These are phyloP conservation scores for Sarcophilus harrisii DNA, from an alignment of 2,797 vertebrate genomes.

Conservation along the genomic window DNA sequence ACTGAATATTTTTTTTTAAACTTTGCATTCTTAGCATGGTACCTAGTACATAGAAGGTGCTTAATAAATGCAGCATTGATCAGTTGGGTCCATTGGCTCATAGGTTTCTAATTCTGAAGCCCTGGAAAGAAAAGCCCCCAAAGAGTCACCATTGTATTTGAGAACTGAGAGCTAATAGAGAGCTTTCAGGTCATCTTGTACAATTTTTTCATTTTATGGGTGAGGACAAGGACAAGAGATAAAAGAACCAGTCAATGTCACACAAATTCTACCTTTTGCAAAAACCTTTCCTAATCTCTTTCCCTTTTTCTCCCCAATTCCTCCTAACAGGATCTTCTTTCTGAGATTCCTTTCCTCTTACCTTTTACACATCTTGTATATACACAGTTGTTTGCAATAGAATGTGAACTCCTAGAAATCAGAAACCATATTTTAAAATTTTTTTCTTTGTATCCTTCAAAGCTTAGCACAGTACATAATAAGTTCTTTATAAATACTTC, in stretches of 20 bases:
- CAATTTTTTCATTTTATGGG: background rate
- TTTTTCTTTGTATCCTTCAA: background rate
- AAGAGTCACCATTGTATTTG: background rate
- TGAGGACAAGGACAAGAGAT: background rate
- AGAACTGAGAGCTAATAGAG: background rate
- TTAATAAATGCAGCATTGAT: background rate
- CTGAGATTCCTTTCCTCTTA: background rate
- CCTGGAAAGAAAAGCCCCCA: background rate
- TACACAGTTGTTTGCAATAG: background rate
- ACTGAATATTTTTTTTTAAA: background rate
- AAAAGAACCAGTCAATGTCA: background rate
- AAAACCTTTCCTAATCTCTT: background rate
- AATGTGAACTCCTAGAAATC: background rate
- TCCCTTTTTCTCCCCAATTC: background rate
- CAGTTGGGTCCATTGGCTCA: background rate
- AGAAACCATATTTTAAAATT: background rate
- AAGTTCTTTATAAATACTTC: too few species aligned
- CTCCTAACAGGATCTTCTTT: background rate
- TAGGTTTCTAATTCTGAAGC: background rate
- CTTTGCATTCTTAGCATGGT: background rate
- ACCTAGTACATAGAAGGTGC: background rate
- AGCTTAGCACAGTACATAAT: too few species aligned
- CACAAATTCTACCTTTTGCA: background rate
- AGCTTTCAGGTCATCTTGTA: background rate
- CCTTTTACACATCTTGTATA: background rate